Evolutionary conservation across 2,888 invertebrate species (phyloP).

Genomic region (Pyrrhia umbra): DNA sequence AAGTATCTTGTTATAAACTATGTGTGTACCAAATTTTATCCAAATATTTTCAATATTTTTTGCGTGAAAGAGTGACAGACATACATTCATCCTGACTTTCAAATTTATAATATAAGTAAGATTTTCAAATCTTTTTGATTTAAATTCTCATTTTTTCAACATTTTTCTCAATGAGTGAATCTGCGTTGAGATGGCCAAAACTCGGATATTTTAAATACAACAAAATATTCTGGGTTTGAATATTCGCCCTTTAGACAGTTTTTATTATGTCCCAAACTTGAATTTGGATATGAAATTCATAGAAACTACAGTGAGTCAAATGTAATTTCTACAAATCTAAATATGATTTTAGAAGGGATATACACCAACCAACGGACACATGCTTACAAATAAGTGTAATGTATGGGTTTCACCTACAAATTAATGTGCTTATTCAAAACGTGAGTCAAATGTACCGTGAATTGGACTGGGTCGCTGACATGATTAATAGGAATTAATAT

Average conservation of each 20-base stretch:
- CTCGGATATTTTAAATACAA: no score
- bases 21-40: no score
- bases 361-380: constrained; percentile 75
- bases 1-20: no score
- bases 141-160: no score
- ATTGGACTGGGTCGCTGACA: constrained; percentile 28
- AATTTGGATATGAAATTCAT: neutral
- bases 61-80: no score
- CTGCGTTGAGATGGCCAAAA: no score
- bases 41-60: no score
- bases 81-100: no score
- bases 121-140: no score
- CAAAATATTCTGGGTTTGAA: neutral
- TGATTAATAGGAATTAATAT: constrained; percentile 33
- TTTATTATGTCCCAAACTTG: neutral
- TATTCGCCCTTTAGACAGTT: neutral
- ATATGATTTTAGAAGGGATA: constrained; percentile 33
- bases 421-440: constrained; percentile 59
- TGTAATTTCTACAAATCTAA: neutral
- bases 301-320: no score
- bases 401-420: constrained; percentile 50
- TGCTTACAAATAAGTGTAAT: constrained; percentile 70
- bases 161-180: no score
- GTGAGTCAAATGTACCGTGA: constrained; percentile 52
- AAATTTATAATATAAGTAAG: no score